These are phyloP conservation scores for Drosophila neocordata DNA, from an alignment of 1,140 invertebrate genomes.

Conservation along the genomic window DNA sequence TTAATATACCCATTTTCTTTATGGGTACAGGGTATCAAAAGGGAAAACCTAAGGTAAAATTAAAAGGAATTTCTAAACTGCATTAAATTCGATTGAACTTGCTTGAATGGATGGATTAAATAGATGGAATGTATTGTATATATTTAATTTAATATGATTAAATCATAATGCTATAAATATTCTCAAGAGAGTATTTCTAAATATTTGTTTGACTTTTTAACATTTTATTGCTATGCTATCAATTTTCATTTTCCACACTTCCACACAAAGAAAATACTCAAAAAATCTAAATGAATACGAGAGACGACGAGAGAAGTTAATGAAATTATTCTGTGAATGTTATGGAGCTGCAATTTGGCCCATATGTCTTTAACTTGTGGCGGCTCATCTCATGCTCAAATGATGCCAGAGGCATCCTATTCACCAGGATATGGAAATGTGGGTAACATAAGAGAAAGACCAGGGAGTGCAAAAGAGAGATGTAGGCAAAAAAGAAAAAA, in stretches of 20 bases:
- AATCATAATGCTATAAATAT: not conserved
- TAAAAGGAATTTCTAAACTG: no score
- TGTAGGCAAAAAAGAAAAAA: not conserved
- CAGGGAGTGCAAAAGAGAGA: not conserved
- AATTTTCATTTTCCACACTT: constrained; percentile 14
- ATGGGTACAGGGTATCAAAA: no score
- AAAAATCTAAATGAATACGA: constrained; percentile 47
- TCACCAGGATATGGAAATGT: not conserved
- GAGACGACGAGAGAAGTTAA: constrained; percentile 13
- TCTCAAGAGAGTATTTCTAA: not conserved
- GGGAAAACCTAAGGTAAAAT: no score
- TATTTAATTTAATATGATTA: no score
- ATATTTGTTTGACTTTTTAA: constrained; percentile 23
- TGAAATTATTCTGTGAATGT: constrained; percentile 29
- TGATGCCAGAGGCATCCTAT: constrained; percentile 14
- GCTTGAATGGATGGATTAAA: no score
- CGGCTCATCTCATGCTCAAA: constrained; percentile 14
- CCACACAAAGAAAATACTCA: constrained; percentile 21
- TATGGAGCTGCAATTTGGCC: constrained; percentile 15
- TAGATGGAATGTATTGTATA: no score
- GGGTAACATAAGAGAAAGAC: not conserved
- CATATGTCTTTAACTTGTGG: constrained; percentile 23
- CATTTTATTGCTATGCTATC: constrained; percentile 15
- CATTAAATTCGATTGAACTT: no score
- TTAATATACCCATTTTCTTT: no score